These are phyloP conservation scores for Periparus ater DNA, from an alignment of 2,797 vertebrate species.

Conservation along the genomic window DNA sequence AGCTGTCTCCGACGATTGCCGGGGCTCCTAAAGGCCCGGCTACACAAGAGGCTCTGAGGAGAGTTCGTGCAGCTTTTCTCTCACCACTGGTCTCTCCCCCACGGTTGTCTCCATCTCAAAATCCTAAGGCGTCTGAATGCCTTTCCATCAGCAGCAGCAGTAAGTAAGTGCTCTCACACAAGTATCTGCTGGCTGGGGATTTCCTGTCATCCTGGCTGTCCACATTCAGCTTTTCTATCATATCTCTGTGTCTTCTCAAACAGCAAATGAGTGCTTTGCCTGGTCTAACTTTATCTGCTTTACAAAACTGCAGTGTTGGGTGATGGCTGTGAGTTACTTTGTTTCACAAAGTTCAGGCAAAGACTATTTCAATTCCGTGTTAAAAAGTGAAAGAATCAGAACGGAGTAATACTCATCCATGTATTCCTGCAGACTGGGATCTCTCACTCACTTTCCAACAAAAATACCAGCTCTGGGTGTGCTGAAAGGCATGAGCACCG, in stretches of 20 bases:
- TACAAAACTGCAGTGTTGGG: background rate
- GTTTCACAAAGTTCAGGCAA: background rate
- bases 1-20: constrained; percentile 75
- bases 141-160: background rate
- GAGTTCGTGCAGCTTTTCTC: background rate
- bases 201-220: background rate
- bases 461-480: background rate
- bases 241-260: background rate
- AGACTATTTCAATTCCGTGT: background rate
- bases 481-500: background rate
- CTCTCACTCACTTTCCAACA: background rate
- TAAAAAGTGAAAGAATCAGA: background rate
- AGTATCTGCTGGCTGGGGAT: background rate
- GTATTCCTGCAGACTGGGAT: background rate
- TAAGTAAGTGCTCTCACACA: background rate
- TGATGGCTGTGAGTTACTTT: background rate
- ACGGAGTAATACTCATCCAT: rapidly evolving
- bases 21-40: constrained; percentile 73
- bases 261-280: background rate
- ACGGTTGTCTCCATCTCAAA: background rate
- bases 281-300: background rate
- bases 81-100: background rate
- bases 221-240: background rate
- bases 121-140: background rate
- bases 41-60: background rate